A percentile compares a stretch with the other conserved stretches of the same genome.
These are phyloP conservation scores for Sarcoramphus papa DNA, from an alignment of 2,797 vertebrate genomes.

Conservation along the genomic window DNA sequence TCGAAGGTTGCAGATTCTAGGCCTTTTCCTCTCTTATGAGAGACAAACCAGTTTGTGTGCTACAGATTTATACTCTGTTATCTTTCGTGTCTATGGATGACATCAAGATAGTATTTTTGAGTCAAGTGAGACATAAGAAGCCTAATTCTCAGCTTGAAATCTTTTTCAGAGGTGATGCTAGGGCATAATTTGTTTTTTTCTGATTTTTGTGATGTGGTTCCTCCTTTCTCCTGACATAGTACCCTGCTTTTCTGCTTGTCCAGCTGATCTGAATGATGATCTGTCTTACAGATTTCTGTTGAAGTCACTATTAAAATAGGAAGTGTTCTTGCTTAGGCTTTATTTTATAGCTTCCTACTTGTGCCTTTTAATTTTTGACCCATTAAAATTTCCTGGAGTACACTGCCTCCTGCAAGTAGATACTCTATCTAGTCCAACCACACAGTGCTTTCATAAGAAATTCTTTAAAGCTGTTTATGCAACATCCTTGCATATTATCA, in stretches of 20 bases:
- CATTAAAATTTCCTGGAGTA: conserved; percentile 23
- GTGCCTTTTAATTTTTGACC: not conserved
- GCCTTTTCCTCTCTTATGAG: not conserved
- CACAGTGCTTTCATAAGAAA: not conserved
- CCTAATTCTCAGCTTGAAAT: not conserved
- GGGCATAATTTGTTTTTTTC: not conserved
- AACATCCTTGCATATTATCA: not conserved
- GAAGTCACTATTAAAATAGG: not conserved
- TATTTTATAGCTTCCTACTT: not conserved
- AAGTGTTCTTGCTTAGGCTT: not conserved
- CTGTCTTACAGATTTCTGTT: not conserved
- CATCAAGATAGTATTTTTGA: not conserved
- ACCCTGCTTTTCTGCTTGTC: not conserved
- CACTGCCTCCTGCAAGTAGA: not conserved
- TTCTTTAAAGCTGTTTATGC: conserved; percentile 3
- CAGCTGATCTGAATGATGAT: not conserved
- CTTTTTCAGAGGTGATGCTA: not conserved
- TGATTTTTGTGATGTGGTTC: not conserved
- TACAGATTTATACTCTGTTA: not conserved
- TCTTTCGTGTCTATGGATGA: not conserved
- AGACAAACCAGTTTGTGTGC: not conserved
- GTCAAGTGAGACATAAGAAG: not conserved
- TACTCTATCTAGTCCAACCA: not conserved
- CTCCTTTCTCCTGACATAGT: not conserved
- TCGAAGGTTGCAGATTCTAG: fast-evolving